Evolutionary conservation across 1,140 invertebrate genomes (phyloP).

Genomic region (Pseudachorutes palmiensis): DNA sequence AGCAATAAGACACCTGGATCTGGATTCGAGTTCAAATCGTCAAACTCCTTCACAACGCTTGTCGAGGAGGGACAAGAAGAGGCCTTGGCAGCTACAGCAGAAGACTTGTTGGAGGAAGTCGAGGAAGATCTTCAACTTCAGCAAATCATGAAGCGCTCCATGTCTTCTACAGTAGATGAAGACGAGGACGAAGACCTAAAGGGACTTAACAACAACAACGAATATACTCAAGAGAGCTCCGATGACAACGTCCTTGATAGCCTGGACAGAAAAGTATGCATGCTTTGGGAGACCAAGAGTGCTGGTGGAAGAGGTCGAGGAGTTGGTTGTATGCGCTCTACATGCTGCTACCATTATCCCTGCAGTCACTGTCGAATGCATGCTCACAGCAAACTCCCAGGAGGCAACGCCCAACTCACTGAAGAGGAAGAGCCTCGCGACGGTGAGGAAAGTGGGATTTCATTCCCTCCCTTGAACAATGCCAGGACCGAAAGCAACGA

Average conservation of each 20-base stretch:
- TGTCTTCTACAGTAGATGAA: slow-evolving; percentile 32
- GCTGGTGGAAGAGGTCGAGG: slow-evolving; percentile 21
- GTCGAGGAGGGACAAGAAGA: slow-evolving; percentile 31
- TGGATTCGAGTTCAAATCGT: slow-evolving; percentile 19
- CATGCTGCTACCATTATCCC: background rate
- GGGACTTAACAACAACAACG: slow-evolving; percentile 33
- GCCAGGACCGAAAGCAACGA: background rate
- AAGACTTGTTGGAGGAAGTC: background rate
- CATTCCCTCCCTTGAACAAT: background rate
- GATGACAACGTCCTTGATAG: slow-evolving; percentile 32
- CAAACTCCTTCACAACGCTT: slow-evolving; percentile 21
- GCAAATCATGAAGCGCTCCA: slow-evolving; percentile 29
- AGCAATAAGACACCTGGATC: slow-evolving; percentile 36
- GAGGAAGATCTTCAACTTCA: background rate
- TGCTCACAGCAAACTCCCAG: background rate
- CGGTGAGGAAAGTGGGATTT: background rate
- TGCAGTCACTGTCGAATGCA: background rate
- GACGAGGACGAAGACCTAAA: slow-evolving; percentile 37
- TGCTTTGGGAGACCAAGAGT: slow-evolving; percentile 29
- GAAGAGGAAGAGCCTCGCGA: background rate
- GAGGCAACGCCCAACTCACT: background rate
- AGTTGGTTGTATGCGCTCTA: background rate
- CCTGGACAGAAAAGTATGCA: slow-evolving; percentile 33
- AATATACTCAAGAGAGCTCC: slow-evolving; percentile 33
- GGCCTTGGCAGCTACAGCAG: background rate